Evolutionary conservation across 1,140 invertebrate species (phyloP), one percentile per base, ranked within the genome.

Genomic region (Cherax quadricarinatus): DNA sequence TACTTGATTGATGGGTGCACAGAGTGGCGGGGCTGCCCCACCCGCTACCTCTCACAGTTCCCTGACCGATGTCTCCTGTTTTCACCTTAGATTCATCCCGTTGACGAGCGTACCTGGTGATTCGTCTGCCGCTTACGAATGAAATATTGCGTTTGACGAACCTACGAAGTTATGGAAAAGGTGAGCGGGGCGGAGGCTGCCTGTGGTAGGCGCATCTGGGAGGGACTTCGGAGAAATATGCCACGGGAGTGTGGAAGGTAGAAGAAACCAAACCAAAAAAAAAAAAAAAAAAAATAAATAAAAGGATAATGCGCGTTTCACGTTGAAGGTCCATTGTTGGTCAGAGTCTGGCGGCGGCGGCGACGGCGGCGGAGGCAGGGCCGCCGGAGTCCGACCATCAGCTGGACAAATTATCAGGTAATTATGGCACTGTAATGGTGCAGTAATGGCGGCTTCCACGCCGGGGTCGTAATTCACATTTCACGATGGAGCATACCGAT

Each of bases 1-100:
- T 89, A 89, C 14, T n/a, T 89, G 88, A 89, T 89, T 82, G 88
- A 89, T 89, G 88, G 88, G 21, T 82, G 88, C 62, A 82, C 78
- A 60, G 48, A 49, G 79, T 30, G 30, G 30, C n/a, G 57, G 62
- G 51, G 70, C n/a, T 24, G 51, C 14, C 51, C 53, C 75, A 49
- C 60, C 70, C 21, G 21, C 70, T 12, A 60, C 70, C 18, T 66
- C 49, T 82, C 87, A 70, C 79, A 82, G 70, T 82, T 79, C 60
- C 30, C 30, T 80, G 86, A 88, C 41, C 86, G 73, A 48, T 88
- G 49, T 62, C 30, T 81, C 75, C 6, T 10, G 3, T 14, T 75
- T 62, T 53, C 85, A 73, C 57, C 57, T 60, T 16, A 16, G 16
- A 60, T 9, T 16, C 9, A 16, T 60, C 57, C 57, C 57, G 57